Evolutionary conservation across 2,888 invertebrate genomes (phyloP).

Genomic region (Galeruca laticollis): DNA sequence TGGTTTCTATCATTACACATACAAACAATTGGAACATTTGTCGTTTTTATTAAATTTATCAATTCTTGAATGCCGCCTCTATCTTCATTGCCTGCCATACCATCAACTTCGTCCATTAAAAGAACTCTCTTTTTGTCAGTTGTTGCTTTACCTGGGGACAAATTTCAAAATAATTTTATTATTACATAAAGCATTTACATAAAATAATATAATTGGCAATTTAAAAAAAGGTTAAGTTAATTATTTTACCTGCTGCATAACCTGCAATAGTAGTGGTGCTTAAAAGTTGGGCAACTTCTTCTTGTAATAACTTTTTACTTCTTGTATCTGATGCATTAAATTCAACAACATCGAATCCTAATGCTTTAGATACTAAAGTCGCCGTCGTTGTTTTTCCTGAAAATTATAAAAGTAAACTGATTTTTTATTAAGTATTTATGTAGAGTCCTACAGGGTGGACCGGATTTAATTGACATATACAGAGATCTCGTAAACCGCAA

Average conservation of each 20-base stretch:
- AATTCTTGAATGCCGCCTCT: slow-evolving; percentile 97
- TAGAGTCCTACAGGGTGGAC: no score
- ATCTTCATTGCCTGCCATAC: slow-evolving; percentile 99
- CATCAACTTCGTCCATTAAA: slow-evolving; percentile 99
- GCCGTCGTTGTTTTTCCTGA: slow-evolving; percentile 87
- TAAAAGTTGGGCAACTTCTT: slow-evolving; percentile 85
- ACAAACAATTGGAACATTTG: slow-evolving; percentile 91
- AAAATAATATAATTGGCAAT: no score
- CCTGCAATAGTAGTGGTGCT: slow-evolving; percentile 81
- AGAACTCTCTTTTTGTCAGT: slow-evolving; percentile 84
- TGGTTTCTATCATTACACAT: slow-evolving; percentile 98
- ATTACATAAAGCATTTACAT: no score
- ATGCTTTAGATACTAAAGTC: slow-evolving; percentile 87
- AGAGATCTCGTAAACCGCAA: no score
- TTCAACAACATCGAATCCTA: slow-evolving; percentile 91
- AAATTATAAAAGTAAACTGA: slow-evolving; percentile 61
- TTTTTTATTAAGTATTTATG: no score
- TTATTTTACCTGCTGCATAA: slow-evolving; percentile 73
- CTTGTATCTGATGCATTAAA: slow-evolving; percentile 98
- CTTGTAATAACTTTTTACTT: slow-evolving; percentile 86
- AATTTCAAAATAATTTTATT: slow-evolving; percentile 3
- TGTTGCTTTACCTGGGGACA: slow-evolving; percentile 56
- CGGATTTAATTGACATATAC: no score
- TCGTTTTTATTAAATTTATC: slow-evolving; percentile 88
- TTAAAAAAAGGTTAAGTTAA: not conserved